These are phyloP conservation scores for Tachyglossus aculeatus DNA, from an alignment of 2,797 vertebrate species.

Conservation along the genomic window DNA sequence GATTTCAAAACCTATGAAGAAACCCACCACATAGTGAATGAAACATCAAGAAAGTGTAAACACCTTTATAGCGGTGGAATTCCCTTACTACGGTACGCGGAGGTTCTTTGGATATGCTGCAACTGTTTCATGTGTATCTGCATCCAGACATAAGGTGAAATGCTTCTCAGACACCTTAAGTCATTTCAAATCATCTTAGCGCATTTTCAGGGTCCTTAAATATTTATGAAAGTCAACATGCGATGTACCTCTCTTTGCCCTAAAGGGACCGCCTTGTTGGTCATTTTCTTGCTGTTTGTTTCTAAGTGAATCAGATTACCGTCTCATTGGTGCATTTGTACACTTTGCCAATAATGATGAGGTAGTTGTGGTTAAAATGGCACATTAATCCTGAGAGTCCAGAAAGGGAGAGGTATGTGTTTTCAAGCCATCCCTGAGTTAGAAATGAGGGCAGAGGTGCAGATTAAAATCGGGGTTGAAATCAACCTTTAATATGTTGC, in stretches of 20 bases:
- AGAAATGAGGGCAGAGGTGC: background rate
- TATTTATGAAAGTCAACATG: slow-evolving; percentile 65
- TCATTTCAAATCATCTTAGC: slow-evolving; percentile 62
- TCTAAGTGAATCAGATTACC: slow-evolving; percentile 51
- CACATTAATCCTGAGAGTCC: background rate
- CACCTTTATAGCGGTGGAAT: slow-evolving; percentile 20
- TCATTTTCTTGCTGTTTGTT: slow-evolving; percentile 51
- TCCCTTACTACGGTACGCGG: slow-evolving; percentile 18
- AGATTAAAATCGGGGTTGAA: slow-evolving; percentile 11
- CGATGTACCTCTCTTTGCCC: slow-evolving; percentile 49
- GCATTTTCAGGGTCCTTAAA: slow-evolving; percentile 54
- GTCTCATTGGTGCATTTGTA: slow-evolving; percentile 10
- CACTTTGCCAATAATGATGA: slow-evolving; percentile 29
- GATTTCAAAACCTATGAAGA: slow-evolving; percentile 46
- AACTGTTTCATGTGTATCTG: slow-evolving; percentile 34
- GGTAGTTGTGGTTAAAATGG: slow-evolving; percentile 21
- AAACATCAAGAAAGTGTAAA: slow-evolving; percentile 50
- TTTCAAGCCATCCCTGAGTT: background rate
- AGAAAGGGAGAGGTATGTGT: background rate
- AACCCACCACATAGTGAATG: slow-evolving; percentile 32
- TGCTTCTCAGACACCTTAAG: slow-evolving; percentile 41
- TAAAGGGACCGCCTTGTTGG: slow-evolving; percentile 35
- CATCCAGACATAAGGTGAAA: slow-evolving; percentile 9
- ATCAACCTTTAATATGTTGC: slow-evolving; percentile 11
- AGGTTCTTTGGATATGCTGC: slow-evolving; percentile 37